Conservation (phyloP, 2,888 invertebrate species). For the Cynaeus angustus region DNA sequence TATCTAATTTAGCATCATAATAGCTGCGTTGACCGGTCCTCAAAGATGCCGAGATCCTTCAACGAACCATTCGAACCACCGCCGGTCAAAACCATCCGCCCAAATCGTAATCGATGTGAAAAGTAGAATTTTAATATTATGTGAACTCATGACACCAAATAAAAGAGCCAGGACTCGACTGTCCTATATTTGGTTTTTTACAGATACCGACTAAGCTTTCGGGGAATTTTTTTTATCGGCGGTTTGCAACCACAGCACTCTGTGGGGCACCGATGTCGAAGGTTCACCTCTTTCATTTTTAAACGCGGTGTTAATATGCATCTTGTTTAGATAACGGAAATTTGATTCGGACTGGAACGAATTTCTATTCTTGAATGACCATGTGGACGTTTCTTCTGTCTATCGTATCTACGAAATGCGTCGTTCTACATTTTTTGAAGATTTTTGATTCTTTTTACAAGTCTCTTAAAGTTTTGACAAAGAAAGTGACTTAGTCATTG, state of each 20-base stretch:
- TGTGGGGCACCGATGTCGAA: too few species aligned
- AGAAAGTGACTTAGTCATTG: too few species aligned
- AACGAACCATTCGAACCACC: conserved; percentile 44
- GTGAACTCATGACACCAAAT: conserved; percentile 43
- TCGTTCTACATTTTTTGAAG: too few species aligned
- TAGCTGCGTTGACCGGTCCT: conserved; percentile 55
- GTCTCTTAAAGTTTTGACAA: too few species aligned
- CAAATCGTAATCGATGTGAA: conserved; percentile 67
- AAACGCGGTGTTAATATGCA: too few species aligned
- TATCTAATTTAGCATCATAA: conserved; percentile 56
- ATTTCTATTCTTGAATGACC: too few species aligned
- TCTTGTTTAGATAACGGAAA: too few species aligned
- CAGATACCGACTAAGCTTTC: conserved; percentile 9
- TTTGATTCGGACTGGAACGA: too few species aligned
- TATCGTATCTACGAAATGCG: too few species aligned
- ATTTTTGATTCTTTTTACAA: too few species aligned
- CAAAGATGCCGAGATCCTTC: conserved; percentile 50
- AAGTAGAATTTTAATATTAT: conserved; percentile 65
- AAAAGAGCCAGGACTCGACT: conserved; percentile 34
- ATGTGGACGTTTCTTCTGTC: too few species aligned
- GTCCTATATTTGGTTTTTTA: conserved; percentile 25
- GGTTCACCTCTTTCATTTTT: too few species aligned
- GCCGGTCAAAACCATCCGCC: conserved; percentile 61
- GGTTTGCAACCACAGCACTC: background rate
- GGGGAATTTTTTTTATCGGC: conserved; percentile 8